Conservation (phyloP, 1,140 invertebrate genomes). For the Bombus impatiens region DNA sequence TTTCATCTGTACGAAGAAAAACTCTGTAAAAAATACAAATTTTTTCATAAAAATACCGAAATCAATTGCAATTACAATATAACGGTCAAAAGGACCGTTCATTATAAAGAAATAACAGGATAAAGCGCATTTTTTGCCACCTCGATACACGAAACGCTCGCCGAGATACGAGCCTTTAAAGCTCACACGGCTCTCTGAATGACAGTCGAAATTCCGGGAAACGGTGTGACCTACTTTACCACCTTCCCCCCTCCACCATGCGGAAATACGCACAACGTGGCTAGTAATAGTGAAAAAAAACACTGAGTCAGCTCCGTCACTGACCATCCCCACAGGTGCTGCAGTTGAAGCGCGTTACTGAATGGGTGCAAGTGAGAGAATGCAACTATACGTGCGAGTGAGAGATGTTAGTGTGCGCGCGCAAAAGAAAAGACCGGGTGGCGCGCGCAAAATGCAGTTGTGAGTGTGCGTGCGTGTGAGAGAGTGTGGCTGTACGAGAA, state of each 20-base stretch:
- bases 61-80: neutral
- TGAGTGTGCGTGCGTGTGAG: too few species aligned
- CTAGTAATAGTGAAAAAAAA: neutral
- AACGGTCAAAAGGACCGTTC: neutral
- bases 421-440: neutral
- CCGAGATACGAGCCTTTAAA: neutral
- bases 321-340: slow-evolving; percentile 3
- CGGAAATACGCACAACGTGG: neutral
- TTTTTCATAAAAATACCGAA: too few species aligned
- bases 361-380: neutral
- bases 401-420: neutral
- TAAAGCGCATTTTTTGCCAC: too few species aligned
- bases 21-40: too few species aligned
- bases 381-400: neutral
- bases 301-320: neutral
- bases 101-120: neutral
- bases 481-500: too few species aligned
- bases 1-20: too few species aligned
- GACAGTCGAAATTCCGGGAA: neutral
- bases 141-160: neutral
- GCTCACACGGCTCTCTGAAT: neutral
- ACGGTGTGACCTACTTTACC: neutral
- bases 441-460: too few species aligned
- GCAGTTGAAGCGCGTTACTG: neutral
- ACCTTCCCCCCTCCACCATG: fast-evolving